These are phyloP conservation scores for Climacteris rufus DNA, from an alignment of 2,113 vertebrate species.

Conservation along the genomic window DNA sequence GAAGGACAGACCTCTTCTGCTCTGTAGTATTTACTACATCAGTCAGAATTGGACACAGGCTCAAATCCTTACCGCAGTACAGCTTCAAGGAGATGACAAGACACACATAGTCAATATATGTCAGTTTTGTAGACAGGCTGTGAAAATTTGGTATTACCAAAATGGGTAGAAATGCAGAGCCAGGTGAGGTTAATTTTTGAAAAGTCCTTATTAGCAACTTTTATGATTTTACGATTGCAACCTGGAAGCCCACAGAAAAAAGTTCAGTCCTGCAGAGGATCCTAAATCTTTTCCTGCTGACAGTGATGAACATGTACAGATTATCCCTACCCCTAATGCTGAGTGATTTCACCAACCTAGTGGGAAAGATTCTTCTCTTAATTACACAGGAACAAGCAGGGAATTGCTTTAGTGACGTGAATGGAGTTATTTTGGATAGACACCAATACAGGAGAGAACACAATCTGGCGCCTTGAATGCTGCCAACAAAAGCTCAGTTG, in stretches of 20 bases:
- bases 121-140: background rate
- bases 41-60: background rate
- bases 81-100: background rate
- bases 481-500: conserved; percentile 46
- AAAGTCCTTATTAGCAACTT: background rate
- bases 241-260: background rate
- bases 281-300: background rate
- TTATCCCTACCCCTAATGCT: background rate
- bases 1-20: background rate
- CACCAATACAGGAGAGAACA: conserved; percentile 45
- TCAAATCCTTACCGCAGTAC: background rate
- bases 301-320: background rate
- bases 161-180: background rate
- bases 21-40: background rate
- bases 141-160: background rate
- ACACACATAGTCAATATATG: background rate
- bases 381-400: conserved; percentile 46
- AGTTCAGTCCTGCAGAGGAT: background rate
- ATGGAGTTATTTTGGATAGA: conserved; percentile 41
- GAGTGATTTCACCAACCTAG: conserved; percentile 38
- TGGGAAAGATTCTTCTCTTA: conserved; percentile 37
- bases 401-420: conserved; percentile 45
- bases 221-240: background rate
- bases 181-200: background rate
- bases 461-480: conserved; percentile 29